Conservation (phyloP, 2,888 invertebrate species). For the Drosophila fulvimacula region DNA sequence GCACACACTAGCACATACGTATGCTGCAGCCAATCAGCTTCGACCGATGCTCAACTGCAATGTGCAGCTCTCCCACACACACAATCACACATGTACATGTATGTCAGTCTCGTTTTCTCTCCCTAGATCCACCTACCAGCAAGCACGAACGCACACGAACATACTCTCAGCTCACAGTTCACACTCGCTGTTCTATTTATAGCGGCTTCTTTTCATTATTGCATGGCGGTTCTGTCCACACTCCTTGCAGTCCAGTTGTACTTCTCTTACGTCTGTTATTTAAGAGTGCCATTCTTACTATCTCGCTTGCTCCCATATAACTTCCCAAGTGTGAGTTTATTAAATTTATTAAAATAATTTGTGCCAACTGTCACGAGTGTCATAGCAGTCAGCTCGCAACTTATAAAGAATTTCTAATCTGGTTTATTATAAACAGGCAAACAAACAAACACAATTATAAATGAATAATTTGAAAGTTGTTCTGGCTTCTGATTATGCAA, state of each 20-base stretch:
- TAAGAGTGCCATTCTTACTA: too few species aligned
- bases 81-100: not conserved
- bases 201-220: not conserved
- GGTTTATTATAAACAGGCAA: not conserved
- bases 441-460: not conserved
- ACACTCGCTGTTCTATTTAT: not conserved
- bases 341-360: not conserved
- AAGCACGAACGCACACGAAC: not conserved
- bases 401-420: not conserved
- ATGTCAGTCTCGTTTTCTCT: not conserved
- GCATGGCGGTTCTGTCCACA: not conserved
- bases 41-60: not conserved
- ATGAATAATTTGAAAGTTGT: constrained; percentile 1
- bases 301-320: not conserved
- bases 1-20: not conserved
- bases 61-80: not conserved
- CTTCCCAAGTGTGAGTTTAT: not conserved
- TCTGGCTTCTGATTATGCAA: constrained; percentile 1
- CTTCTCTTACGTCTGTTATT: not conserved
- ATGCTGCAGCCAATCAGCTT: not conserved
- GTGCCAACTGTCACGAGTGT: not conserved
- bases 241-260: not conserved
- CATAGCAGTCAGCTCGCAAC: not conserved
- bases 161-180: not conserved
- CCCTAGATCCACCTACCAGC: not conserved